Evolutionary conservation across 2,797 vertebrate species (phyloP).

Genomic region (Tamandua tetradactyla): DNA sequence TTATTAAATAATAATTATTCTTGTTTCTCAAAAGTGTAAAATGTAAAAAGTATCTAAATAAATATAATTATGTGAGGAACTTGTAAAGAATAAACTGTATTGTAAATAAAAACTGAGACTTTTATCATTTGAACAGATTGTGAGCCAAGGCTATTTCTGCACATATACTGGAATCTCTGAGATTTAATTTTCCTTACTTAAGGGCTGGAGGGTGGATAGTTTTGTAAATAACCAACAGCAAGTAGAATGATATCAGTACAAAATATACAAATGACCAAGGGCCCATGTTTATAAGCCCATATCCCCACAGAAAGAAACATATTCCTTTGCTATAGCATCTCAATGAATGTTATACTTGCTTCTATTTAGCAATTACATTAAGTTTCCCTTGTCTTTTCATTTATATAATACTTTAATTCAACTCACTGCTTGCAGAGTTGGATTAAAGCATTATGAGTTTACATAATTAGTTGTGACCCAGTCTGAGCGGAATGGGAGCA

Average conservation of each 20-base stretch:
- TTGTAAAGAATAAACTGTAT: slow-evolving; percentile 74
- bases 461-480: not conserved
- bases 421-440: not conserved
- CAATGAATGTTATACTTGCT: not conserved
- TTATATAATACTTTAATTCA: too few species aligned
- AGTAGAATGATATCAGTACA: not conserved
- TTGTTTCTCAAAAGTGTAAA: slow-evolving; percentile 42
- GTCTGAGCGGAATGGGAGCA: not conserved
- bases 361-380: not conserved
- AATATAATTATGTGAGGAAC: slow-evolving; percentile 50
- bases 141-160: not conserved
- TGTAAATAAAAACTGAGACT: not conserved
- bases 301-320: not conserved
- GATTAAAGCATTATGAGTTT: not conserved
- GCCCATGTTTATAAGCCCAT: not conserved
- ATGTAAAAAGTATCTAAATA: slow-evolving; percentile 77
- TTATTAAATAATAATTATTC: slow-evolving; percentile 37
- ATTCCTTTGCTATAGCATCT: not conserved
- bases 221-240: not conserved
- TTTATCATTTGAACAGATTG: not conserved
- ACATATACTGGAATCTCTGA: not conserved
- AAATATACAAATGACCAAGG: not conserved
- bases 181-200: not conserved
- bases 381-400: not conserved
- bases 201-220: not conserved